phyloP scores from a whole-genome alignment of 2,888 invertebrate species.

The Heliothis peltigera region DNA sequence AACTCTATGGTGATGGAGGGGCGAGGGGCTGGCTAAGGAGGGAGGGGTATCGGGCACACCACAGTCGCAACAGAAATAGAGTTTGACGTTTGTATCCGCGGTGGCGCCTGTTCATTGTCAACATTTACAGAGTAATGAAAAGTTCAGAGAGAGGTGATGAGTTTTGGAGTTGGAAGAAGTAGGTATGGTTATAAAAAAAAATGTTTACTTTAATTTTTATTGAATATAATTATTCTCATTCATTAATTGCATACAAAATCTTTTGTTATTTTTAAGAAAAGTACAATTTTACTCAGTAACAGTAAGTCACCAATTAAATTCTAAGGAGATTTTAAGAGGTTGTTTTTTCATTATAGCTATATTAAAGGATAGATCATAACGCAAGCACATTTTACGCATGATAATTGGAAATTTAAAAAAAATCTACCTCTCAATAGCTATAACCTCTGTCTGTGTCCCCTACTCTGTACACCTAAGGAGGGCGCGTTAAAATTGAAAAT shows the following conservation, averaged over 20 bases:
- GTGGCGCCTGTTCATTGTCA: constrained; percentile 90
- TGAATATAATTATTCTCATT: too few species aligned
- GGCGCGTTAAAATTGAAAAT: constrained; percentile 90
- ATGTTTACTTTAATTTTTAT: too few species aligned
- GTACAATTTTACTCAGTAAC: too few species aligned
- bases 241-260: too few species aligned
- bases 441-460: constrained; percentile 56
- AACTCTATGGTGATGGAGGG: constrained; percentile 56
- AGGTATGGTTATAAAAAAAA: too few species aligned
- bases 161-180: constrained; percentile 4
- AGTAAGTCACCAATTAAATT: too few species aligned
- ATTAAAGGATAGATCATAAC: too few species aligned
- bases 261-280: too few species aligned
- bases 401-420: neutral
- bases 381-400: too few species aligned
- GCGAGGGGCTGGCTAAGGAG: constrained; percentile 44
- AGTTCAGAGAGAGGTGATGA: constrained; percentile 61
- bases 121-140: constrained; percentile 77
- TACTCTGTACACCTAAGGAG: constrained; percentile 83
- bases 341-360: too few species aligned
- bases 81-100: constrained; percentile 88
- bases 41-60: constrained; percentile 73
- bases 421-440: neutral
- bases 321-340: too few species aligned
- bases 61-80: constrained; percentile 88